Evolutionary conservation across 2,888 invertebrate species (phyloP).

Genomic region (Vesta saturnalis): DNA sequence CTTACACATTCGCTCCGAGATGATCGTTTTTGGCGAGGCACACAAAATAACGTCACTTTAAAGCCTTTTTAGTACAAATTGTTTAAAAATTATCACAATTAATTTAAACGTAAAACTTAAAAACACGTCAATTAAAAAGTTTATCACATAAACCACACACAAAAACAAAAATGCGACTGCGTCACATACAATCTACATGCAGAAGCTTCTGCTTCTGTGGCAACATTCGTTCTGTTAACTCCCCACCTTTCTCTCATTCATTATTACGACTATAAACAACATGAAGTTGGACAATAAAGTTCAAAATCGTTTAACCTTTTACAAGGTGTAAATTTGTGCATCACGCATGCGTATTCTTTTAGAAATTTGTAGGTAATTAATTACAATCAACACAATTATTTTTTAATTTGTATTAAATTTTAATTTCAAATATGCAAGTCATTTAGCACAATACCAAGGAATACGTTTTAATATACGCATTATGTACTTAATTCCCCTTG

Average conservation of each 20-base stretch:
- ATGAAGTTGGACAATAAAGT: background rate
- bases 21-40: slow-evolving; percentile 70
- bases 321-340: too few species aligned
- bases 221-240: slow-evolving; percentile 22
- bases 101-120: slow-evolving; percentile 13
- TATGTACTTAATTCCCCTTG: too few species aligned
- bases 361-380: too few species aligned
- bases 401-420: too few species aligned
- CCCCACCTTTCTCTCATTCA: background rate
- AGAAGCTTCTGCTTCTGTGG: slow-evolving; percentile 2
- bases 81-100: slow-evolving; percentile 29
- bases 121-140: background rate
- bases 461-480: too few species aligned
- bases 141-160: slow-evolving; percentile 26
- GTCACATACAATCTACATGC: slow-evolving; percentile 27
- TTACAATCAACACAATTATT: too few species aligned
- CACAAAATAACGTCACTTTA: slow-evolving; percentile 69
- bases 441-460: too few species aligned
- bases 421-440: too few species aligned
- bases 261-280: background rate
- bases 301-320: too few species aligned
- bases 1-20: slow-evolving; percentile 68
- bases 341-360: too few species aligned
- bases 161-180: slow-evolving; percentile 35
- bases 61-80: slow-evolving; percentile 47